Evolutionary conservation across 2,113 vertebrate genomes (phyloP).

Genomic region (Leucosticte australis): DNA sequence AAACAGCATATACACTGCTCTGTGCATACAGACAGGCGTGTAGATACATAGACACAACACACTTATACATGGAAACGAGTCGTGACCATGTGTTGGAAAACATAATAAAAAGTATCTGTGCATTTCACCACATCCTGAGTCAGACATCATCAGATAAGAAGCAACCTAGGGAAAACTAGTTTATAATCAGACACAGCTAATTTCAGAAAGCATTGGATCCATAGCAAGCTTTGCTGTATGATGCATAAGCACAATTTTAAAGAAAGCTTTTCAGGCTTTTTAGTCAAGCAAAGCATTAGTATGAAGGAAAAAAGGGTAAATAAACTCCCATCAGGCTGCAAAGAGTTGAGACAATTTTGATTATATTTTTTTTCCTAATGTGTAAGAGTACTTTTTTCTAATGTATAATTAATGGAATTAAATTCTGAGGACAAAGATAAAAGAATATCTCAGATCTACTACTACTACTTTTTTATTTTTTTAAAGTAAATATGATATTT

Average conservation of each 20-base stretch:
- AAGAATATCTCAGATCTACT: not conserved
- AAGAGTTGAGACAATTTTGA: not conserved
- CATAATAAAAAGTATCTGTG: not conserved
- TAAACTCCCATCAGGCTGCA: not conserved
- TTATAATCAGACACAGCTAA: conserved; percentile 17
- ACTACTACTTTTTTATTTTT: not conserved
- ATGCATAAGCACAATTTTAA: not conserved
- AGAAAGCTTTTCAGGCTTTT: not conserved
- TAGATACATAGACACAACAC: conserved; percentile 40
- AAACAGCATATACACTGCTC: conserved; percentile 49
- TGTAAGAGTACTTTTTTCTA: not conserved
- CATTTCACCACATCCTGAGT: not conserved
- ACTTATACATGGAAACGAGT: conserved; percentile 30
- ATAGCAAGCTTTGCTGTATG: not conserved
- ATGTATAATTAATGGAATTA: not conserved
- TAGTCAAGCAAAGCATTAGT: not conserved
- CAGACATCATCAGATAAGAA: conserved; percentile 45
- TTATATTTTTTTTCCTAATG: not conserved
- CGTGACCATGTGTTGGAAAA: conserved; percentile 8
- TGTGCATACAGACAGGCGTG: conserved; percentile 39
- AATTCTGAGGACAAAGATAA: not conserved
- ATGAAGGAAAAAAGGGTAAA: not conserved
- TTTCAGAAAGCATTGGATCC: not conserved
- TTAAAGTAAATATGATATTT: not conserved
- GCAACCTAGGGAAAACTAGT: conserved; percentile 16